Evolutionary conservation across 2,797 vertebrate species (phyloP), one percentile per base, ranked within the genome.

Genomic region (Onychomys torridus): DNA sequence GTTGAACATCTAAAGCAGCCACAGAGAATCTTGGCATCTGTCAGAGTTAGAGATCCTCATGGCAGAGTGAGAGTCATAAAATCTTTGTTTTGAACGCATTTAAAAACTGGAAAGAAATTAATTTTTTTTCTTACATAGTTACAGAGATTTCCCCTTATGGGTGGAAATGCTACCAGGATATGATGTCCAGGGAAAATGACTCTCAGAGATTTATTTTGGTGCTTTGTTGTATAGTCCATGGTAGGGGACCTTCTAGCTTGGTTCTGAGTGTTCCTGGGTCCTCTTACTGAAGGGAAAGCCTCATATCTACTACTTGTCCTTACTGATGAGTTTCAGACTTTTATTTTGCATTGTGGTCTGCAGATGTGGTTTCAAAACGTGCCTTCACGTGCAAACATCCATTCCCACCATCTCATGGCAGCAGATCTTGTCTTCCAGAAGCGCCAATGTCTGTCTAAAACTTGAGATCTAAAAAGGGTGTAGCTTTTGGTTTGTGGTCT

Each of bases 71-170:
- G 89, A 96, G 92, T 96, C 95, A 94, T 97, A 95, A 97, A 97
- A 97, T 97, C 94, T 96, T 97, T 96, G 95, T 96, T 98, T 95
- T 96, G 94, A 86, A 96, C 75, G 95, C 67, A 0, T 95, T 97
- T 96, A 93, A 96, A 96, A 96, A 86, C 85, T 95, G 97, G 94
- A 96, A 95, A 89, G 88, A 97, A 96, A 97, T 97, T 37, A 82
- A 19, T 34, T 69, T 85, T 32, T 77, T 91, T 96, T 96, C 81
- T 93, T 67, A 90, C 91, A 78, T 94, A 97, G 94, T 96, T 90
- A 78, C 55, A 86, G 96, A 95, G 84, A 73, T 93, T 95, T 97
- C 78, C 82, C 90, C 90, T 96, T 96, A 79, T 52, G 85, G 95
- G 75, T 93, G 75, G 90, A 89, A 91, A 94, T 89, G 96, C 78